phyloP scores from a whole-genome alignment of 37 sponge, comb jelly and placozoan genomes.

The Ianthella basta region DNA sequence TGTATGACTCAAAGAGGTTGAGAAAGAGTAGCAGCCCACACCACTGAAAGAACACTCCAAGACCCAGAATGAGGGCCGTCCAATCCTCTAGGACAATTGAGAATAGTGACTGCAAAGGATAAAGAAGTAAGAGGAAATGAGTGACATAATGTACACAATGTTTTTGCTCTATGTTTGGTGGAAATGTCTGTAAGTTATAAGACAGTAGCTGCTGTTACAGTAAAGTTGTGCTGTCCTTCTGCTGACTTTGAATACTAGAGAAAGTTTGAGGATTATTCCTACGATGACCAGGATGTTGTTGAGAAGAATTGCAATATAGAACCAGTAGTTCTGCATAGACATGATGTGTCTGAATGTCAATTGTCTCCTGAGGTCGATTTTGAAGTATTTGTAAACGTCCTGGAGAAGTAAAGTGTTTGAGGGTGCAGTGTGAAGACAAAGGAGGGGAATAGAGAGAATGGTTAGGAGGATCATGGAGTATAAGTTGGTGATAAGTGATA shows the following conservation, averaged over 20 bases:
- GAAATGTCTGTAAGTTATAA: no score
- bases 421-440: no score
- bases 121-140: not conserved
- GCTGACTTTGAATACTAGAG: conserved; percentile 44
- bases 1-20: conserved; percentile 92
- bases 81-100: conserved; percentile 51
- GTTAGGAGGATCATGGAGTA: no score
- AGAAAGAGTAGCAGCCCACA: conserved; percentile 85
- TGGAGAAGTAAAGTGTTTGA: not conserved
- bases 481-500: no score
- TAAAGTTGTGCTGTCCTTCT: no score
- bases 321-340: conserved; percentile 85
- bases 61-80: conserved; percentile 78
- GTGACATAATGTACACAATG: no score
- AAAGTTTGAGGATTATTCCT: conserved; percentile 60
- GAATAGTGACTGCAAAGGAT: not conserved
- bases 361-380: conserved; percentile 37
- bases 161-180: no score
- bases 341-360: conserved; percentile 50
- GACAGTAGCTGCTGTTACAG: no score
- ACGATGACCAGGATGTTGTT: conserved; percentile 63
- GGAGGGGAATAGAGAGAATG: no score
- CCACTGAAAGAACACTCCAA: conserved; percentile 82
- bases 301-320: conserved; percentile 50
- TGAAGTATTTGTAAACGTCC: conserved; percentile 55